Percentiles rank a stretch among this genome's conserved stretches.
Conservation (phyloP, 1,140 invertebrate species). For the Drosophila bocqueti region DNA sequence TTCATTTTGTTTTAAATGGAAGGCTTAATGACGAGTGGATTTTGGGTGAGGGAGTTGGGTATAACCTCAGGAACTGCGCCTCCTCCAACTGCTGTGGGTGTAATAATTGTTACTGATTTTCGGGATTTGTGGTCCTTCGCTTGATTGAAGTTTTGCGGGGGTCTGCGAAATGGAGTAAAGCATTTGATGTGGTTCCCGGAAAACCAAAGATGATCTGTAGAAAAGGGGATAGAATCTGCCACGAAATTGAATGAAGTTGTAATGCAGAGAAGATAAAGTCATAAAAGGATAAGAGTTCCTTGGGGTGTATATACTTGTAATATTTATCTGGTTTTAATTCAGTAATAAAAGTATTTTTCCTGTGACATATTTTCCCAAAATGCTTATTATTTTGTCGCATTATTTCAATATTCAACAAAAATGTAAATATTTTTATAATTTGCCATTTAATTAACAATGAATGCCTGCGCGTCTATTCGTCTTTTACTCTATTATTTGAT, state of each 20-base stretch:
- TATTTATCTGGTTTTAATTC: not conserved
- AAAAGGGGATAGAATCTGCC: not conserved
- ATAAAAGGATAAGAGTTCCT: too few species aligned
- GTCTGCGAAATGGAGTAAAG: conserved; percentile 10
- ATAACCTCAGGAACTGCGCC: conserved; percentile 27
- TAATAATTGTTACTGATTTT: conserved; percentile 77
- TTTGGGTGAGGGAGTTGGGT: too few species aligned
- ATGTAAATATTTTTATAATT: conserved; percentile 45
- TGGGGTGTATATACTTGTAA: not conserved
- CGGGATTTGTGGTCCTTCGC: conserved; percentile 43
- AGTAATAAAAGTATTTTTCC: not conserved
- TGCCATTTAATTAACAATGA: conserved; percentile 32
- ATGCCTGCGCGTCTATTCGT: not conserved
- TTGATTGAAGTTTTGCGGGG: conserved; percentile 56
- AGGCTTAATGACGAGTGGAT: conserved; percentile 67
- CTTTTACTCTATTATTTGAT: not conserved
- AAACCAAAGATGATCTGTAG: conserved; percentile 11
- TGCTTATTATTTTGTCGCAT: conserved; percentile 8
- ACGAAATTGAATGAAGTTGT: conserved; percentile 35
- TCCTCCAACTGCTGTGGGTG: conserved; percentile 22
- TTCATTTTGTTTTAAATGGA: conserved; percentile 67
- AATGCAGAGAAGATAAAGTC: not conserved
- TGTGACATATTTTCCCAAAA: not conserved
- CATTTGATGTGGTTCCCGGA: conserved; percentile 44
- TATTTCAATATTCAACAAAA: not conserved